A percentile compares a stretch with the other conserved stretches of the same genome.
These are phyloP conservation scores for Formicarius rufipectus DNA, from an alignment of 2,113 vertebrate species.

Conservation along the genomic window DNA sequence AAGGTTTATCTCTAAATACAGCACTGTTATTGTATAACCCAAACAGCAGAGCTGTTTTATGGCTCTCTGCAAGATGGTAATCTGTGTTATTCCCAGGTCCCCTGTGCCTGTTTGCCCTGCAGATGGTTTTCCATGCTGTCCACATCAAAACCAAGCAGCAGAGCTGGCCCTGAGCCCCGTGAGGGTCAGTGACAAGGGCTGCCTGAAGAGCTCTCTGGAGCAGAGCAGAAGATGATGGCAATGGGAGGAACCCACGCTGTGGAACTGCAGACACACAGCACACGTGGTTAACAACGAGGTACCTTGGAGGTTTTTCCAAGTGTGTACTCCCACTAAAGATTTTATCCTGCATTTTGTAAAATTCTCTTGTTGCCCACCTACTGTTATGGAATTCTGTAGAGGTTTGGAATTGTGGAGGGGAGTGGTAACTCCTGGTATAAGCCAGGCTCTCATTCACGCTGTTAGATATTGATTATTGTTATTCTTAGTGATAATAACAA, in stretches of 20 bases:
- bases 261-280: neutral
- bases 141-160: neutral
- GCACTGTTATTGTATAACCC: neutral
- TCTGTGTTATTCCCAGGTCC: neutral
- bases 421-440: neutral
- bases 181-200: no score
- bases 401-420: neutral
- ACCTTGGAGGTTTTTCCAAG: neutral
- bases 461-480: neutral
- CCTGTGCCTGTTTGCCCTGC: neutral
- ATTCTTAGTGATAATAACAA: neutral
- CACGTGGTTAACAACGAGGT: rapidly evolving
- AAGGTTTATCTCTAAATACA: neutral
- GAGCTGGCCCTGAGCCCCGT: neutral
- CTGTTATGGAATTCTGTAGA: neutral
- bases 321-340: neutral
- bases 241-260: neutral
- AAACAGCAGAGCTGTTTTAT: neutral
- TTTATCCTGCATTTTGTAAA: neutral
- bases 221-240: neutral
- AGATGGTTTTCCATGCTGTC: neutral
- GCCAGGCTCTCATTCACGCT: neutral
- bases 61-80: neutral
- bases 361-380: neutral
- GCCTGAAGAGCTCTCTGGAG: neutral